A percentile compares a stretch with the other conserved stretches of the same genome.
phyloP scores from a whole-genome alignment of 2,888 invertebrate species.

The Venusia cambrica region DNA sequence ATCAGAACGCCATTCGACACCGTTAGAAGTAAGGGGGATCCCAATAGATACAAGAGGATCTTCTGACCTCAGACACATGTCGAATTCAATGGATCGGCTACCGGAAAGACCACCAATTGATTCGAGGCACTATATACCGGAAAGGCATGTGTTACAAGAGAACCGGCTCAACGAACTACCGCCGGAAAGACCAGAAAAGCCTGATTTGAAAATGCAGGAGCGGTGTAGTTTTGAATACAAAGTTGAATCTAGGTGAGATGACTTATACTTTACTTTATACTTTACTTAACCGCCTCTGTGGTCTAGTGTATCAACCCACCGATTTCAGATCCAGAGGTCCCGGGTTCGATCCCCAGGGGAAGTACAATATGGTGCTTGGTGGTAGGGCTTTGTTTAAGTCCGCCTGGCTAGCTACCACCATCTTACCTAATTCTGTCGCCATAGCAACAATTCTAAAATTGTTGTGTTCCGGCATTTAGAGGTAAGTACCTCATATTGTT shows the following conservation, averaged over 20 bases:
- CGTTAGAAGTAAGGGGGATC: slow-evolving; percentile 21
- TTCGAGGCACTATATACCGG: slow-evolving; percentile 16
- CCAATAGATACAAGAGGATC: slow-evolving; percentile 13
- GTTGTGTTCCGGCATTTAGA: too few species aligned
- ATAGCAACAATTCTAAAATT: too few species aligned
- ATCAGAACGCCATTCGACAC: slow-evolving; percentile 19
- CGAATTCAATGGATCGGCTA: slow-evolving; percentile 8
- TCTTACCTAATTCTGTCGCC: too few species aligned
- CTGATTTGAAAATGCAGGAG: slow-evolving; percentile 36
- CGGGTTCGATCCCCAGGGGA: too few species aligned
- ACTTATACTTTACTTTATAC: too few species aligned
- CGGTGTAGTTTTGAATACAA: slow-evolving; percentile 43
- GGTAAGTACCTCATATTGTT: too few species aligned
- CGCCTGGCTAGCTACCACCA: too few species aligned
- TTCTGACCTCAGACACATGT: slow-evolving; percentile 11
- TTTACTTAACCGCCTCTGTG: too few species aligned
- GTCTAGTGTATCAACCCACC: too few species aligned
- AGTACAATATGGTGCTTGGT: too few species aligned
- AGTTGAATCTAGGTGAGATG: slow-evolving; percentile 39
- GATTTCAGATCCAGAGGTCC: too few species aligned
- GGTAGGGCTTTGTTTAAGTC: too few species aligned
- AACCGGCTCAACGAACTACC: slow-evolving; percentile 41
- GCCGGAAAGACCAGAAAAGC: slow-evolving; percentile 44
- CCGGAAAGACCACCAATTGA: slow-evolving; percentile 16
- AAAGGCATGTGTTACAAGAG: slow-evolving; percentile 25